Evolutionary conservation across 2,113 vertebrate species (phyloP), one percentile per base, ranked within the genome.

Genomic region (Argyrosomus japonicus): DNA sequence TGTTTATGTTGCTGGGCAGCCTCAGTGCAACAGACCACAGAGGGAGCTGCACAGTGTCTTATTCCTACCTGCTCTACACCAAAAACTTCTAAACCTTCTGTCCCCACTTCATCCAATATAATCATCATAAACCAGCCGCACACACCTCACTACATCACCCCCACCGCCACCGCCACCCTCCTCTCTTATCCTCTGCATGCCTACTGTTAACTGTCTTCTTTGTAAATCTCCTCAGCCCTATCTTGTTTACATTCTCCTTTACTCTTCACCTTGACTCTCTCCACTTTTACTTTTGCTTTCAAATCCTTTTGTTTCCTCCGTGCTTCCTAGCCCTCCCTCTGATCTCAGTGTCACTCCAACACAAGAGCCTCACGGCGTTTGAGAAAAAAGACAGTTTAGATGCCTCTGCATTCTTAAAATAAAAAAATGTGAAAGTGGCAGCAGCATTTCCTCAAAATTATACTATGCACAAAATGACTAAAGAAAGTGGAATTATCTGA

Each of bases 1-100:
- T 70, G 62, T 77, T 75, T 60, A 81, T 68, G 63, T 67, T 62
- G 11, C 6, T 76, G 57, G 64, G 51, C 32, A 27, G 32, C 27
- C 48, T 68, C 43, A 29, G 75, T 62, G 45, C 51, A 69, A 11
- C 77, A 63, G 61, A 54, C 62, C 56, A 47, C 76, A 73, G 45
- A 27, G 65, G 75, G 69, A 65, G 56, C 69, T 43, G 0, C 61
- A 57, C 67, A 72, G 11, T 80, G 27, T 53, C 15, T 60, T 29
- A 10, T 63, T 70, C 75, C 43, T 5, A n/a, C 57, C 68, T 50
- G 64, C 48, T 27, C 12, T 7, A 10, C 51, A 56, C 15, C 50
- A 48, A 43, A 27, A 63, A 68, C 19, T 48, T 40, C 36, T 40
- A 9, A 62, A 50, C 8, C 40, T 7, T 23, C 23, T 64, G 25